phyloP scores from a whole-genome alignment of 1,140 invertebrate genomes.

The Drosophila jambulina region DNA sequence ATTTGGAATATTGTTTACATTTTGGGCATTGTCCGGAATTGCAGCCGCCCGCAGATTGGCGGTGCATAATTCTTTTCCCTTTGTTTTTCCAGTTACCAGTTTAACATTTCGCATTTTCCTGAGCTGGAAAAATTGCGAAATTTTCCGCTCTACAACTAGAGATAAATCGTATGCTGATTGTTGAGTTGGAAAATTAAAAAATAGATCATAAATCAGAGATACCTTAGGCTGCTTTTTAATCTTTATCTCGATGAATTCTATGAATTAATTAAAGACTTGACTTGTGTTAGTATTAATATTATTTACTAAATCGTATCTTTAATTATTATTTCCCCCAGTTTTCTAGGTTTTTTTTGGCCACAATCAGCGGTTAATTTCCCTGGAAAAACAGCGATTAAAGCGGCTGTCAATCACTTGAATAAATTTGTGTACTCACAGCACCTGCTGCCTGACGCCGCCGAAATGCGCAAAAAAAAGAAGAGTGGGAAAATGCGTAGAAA shows the following conservation, averaged over 20 bases:
- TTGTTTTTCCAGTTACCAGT: slow-evolving; percentile 2
- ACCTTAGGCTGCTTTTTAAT: too few species aligned
- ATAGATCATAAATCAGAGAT: too few species aligned
- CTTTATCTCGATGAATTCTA: too few species aligned
- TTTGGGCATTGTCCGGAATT: slow-evolving; percentile 53
- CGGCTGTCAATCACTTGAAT: slow-evolving; percentile 35
- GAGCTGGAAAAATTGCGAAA: neutral
- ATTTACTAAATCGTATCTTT: neutral
- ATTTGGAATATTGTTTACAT: slow-evolving; percentile 63
- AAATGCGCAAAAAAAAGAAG: slow-evolving; percentile 1
- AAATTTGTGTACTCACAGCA: slow-evolving; percentile 36
- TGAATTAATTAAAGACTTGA: neutral
- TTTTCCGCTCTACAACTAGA: neutral
- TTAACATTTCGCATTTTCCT: slow-evolving; percentile 3
- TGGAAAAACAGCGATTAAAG: slow-evolving; percentile 21
- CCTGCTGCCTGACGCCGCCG: slow-evolving; percentile 19
- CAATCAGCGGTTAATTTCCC: neutral
- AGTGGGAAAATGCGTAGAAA: slow-evolving; percentile 1
- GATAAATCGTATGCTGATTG: neutral
- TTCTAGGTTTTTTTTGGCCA: neutral
- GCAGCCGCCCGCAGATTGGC: slow-evolving; percentile 24
- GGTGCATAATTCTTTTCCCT: slow-evolving; percentile 9
- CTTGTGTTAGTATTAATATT: neutral
- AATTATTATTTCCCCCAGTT: neutral
- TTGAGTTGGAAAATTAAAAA: slow-evolving; percentile 18